These are phyloP conservation scores for Nematopogon swammerdamellus DNA, from an alignment of 2,888 invertebrate genomes.

Conservation along the genomic window DNA sequence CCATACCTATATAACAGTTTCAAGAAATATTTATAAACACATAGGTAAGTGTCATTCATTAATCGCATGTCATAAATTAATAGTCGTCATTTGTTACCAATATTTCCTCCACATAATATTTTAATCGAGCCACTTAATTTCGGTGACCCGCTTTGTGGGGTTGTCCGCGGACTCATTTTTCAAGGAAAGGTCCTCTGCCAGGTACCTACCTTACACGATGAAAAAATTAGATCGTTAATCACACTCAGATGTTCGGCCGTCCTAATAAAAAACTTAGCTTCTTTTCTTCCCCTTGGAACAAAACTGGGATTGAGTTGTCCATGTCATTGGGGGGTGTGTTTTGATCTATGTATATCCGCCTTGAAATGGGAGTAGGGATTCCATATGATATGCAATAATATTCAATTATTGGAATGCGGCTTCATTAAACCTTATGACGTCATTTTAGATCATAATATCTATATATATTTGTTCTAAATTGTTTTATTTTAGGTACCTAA, in stretches of 20 bases:
- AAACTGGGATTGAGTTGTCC: background rate
- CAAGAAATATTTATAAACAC: too few species aligned
- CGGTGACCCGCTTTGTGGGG: slow-evolving; percentile 33
- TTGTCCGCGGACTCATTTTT: slow-evolving; percentile 18
- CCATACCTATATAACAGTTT: too few species aligned
- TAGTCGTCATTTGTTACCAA: background rate
- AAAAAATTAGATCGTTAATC: background rate
- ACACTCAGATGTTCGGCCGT: background rate
- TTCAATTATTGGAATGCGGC: too few species aligned
- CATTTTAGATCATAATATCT: too few species aligned
- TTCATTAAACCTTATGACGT: too few species aligned
- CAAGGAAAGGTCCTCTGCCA: background rate
- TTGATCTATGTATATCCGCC: background rate
- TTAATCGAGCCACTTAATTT: slow-evolving; percentile 12
- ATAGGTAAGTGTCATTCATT: background rate
- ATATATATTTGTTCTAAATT: too few species aligned
- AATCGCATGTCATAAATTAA: background rate
- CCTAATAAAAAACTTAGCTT: background rate
- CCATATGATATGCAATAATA: too few species aligned
- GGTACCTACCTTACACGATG: background rate
- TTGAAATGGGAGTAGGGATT: background rate
- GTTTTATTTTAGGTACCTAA: too few species aligned
- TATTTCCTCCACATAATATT: slow-evolving; percentile 12
- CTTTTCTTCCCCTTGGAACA: background rate
- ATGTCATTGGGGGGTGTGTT: background rate